Evolutionary conservation across 37 sponge, comb jelly and placozoan species (phyloP).

Genomic region (Geodia barretti): DNA sequence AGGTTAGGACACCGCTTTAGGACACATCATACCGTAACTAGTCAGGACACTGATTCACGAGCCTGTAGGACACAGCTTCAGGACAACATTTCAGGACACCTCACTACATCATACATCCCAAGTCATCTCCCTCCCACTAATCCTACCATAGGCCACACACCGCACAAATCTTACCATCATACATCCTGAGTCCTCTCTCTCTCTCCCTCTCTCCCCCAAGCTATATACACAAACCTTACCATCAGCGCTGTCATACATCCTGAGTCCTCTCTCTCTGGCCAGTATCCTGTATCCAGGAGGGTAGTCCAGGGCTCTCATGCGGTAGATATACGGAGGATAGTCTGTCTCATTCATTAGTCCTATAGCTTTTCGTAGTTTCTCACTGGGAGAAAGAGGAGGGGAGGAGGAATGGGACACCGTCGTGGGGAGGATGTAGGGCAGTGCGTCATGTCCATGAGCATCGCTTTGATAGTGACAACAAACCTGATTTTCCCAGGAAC

Average conservation of each 20-base stretch:
- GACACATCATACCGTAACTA: no score
- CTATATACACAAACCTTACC: slow-evolving; percentile 4
- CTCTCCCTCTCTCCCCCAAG: no score
- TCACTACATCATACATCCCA: no score
- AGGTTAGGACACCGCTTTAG: no score
- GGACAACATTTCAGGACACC: no score
- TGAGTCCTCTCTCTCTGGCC: slow-evolving; percentile 14
- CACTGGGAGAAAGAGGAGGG: slow-evolving; percentile 39
- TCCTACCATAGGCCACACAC: neutral
- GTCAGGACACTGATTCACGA: no score
- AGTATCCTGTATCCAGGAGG: slow-evolving; percentile 69
- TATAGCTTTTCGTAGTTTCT: slow-evolving; percentile 59
- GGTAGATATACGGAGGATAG: slow-evolving; percentile 57
- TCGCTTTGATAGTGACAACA: neutral
- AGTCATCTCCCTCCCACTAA: neutral
- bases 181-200: slow-evolving; percentile 19
- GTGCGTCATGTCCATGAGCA: neutral
- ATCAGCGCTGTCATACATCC: slow-evolving; percentile 21
- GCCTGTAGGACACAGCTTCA: no score
- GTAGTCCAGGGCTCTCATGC: slow-evolving; percentile 70
- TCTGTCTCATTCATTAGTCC: slow-evolving; percentile 29
- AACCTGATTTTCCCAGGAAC: slow-evolving; percentile 61
- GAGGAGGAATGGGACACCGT: neutral
- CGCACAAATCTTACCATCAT: slow-evolving; percentile 22
- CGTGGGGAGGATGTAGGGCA: neutral